phyloP scores from a whole-genome alignment of 2,113 vertebrate species.

The Crocuta crocuta region DNA sequence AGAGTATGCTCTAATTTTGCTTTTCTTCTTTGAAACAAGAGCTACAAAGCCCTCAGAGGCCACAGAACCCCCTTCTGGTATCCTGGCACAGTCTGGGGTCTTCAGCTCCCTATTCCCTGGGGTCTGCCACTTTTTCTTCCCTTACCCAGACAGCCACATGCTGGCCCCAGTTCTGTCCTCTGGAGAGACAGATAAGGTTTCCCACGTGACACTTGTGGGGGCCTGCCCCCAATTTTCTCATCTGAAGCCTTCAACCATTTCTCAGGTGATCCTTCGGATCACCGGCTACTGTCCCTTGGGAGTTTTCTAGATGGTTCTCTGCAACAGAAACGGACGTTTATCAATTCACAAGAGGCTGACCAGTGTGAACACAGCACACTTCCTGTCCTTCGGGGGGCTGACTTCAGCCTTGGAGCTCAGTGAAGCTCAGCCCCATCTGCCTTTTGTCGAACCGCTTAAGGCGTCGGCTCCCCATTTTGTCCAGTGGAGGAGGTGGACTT shows the following conservation, averaged over 20 bases:
- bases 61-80: not conserved
- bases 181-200: not conserved
- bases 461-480: not conserved
- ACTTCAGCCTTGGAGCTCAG: not conserved
- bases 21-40: not conserved
- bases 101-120: rapidly evolving
- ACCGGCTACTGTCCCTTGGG: not conserved
- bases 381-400: not conserved
- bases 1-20: too few relatives aligned
- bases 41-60: not conserved
- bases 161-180: not conserved
- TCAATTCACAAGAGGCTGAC: not conserved
- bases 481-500: rapidly evolving
- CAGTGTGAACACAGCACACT: rapidly evolving
- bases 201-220: rapidly evolving
- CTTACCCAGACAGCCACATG: not conserved
- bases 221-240: not conserved
- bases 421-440: not conserved
- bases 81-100: not conserved
- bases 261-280: not conserved
- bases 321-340: not conserved
- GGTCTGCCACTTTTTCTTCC: not conserved
- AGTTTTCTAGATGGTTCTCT: not conserved
- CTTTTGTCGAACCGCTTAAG: not conserved
- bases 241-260: not conserved